These are phyloP conservation scores for Ophioderma brevispina DNA, from an alignment of 35 echinoderm and acorn worm species.

Conservation along the genomic window DNA sequence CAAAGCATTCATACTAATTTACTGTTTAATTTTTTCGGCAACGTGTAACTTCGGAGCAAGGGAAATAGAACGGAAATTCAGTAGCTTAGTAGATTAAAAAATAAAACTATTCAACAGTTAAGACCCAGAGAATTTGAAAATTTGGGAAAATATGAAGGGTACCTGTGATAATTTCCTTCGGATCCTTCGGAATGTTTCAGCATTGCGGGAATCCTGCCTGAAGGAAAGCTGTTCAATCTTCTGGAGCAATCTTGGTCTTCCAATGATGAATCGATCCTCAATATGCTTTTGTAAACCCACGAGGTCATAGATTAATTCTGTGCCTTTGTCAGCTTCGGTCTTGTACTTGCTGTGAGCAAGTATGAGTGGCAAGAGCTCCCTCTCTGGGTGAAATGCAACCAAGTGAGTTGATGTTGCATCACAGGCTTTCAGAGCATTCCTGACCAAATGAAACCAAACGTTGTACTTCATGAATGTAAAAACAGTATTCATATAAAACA, in stretches of 20 bases:
- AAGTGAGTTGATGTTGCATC: neutral
- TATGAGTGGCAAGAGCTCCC: neutral
- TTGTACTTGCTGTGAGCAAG: neutral
- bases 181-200: neutral
- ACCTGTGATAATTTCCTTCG: neutral
- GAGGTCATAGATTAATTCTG: neutral
- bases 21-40: too few relatives aligned
- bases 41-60: too few relatives aligned
- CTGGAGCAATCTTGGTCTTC: neutral
- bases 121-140: too few relatives aligned
- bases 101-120: too few relatives aligned
- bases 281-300: neutral
- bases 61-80: too few relatives aligned
- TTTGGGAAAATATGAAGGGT: too few relatives aligned
- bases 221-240: neutral
- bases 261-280: neutral
- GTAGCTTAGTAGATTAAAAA: too few relatives aligned
- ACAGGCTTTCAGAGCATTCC: neutral
- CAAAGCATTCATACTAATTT: too few relatives aligned
- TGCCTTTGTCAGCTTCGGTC: neutral
- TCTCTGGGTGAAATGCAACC: neutral
- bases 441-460: too few relatives aligned
- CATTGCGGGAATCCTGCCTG: neutral
- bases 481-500: too few relatives aligned
- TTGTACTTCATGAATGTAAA: too few relatives aligned